A percentile compares a stretch with the other conserved stretches of the same genome.
Conservation (phyloP, 2,888 invertebrate genomes). For the Athrips mouffetella region DNA sequence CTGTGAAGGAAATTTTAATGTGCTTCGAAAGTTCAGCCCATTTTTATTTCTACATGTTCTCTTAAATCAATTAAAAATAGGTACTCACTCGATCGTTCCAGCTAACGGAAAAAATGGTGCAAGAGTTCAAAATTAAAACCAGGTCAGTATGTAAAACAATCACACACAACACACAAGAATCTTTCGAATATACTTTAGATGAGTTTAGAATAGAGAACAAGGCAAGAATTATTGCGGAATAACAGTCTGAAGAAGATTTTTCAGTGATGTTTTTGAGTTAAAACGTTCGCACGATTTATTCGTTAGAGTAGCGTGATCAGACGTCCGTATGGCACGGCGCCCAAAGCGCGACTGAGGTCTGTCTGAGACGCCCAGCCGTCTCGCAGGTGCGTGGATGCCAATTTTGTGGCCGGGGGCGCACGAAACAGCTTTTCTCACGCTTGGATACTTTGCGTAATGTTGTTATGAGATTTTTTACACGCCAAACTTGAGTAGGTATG, state of each 20-base stretch:
- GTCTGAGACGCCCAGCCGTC: slow-evolving; percentile 58
- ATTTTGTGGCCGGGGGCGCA: neutral
- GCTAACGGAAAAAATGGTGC: slow-evolving; percentile 47
- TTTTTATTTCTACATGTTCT: neutral
- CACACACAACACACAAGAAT: slow-evolving; percentile 29
- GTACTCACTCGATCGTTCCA: slow-evolving; percentile 39
- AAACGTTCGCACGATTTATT: slow-evolving; percentile 37
- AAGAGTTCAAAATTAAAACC: slow-evolving; percentile 62
- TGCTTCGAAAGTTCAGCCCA: no score
- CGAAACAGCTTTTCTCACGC: neutral
- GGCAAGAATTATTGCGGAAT: slow-evolving; percentile 39
- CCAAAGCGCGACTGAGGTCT: slow-evolving; percentile 54
- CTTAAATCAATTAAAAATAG: slow-evolving; percentile 16
- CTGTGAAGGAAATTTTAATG: no score
- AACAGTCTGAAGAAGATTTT: slow-evolving; percentile 36
- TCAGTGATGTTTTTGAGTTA: slow-evolving; percentile 52
- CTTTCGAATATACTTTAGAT: neutral
- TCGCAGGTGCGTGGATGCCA: slow-evolving; percentile 25
- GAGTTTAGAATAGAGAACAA: slow-evolving; percentile 31
- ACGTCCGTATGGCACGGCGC: slow-evolving; percentile 43
- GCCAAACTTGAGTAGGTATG: no score
- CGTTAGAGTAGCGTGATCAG: slow-evolving; percentile 27
- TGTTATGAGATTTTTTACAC: neutral
- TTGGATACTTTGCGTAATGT: neutral
- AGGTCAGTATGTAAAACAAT: slow-evolving; percentile 48